Conservation (phyloP, 2,888 invertebrate species). For the Seira musarum region DNA sequence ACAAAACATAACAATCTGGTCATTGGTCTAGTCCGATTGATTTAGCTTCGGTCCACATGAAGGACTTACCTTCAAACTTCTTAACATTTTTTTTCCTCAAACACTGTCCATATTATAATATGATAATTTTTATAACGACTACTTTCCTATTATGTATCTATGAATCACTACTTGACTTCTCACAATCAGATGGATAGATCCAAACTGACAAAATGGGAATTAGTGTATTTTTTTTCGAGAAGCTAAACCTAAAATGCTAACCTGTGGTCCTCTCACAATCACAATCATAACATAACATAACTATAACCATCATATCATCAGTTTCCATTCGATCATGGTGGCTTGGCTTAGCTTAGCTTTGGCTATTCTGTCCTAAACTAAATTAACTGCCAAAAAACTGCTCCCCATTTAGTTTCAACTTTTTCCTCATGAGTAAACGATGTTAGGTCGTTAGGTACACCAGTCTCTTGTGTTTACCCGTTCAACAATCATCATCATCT, state of each 20-base stretch:
- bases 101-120: conserved; percentile 27
- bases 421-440: conserved; percentile 43
- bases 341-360: neutral
- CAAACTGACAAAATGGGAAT: conserved; percentile 48
- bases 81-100: no score
- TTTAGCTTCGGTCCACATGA: no score
- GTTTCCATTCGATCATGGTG: neutral
- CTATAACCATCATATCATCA: no score
- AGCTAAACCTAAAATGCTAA: neutral
- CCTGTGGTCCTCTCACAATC: no score
- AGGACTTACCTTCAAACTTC: no score
- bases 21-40: no score
- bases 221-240: conserved; percentile 21
- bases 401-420: conserved; percentile 55
- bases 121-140: conserved; percentile 49
- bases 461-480: conserved; percentile 50
- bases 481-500: conserved; percentile 51
- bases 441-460: conserved; percentile 48
- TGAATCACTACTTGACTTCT: conserved; percentile 21
- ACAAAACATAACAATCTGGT: no score
- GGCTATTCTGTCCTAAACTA: no score
- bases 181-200: no score
- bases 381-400: neutral
- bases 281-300: no score
- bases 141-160: conserved; percentile 55